Evolutionary conservation across 2,113 vertebrate genomes (phyloP), one percentile per base, ranked within the genome.

Genomic region (Cebus imitator): DNA sequence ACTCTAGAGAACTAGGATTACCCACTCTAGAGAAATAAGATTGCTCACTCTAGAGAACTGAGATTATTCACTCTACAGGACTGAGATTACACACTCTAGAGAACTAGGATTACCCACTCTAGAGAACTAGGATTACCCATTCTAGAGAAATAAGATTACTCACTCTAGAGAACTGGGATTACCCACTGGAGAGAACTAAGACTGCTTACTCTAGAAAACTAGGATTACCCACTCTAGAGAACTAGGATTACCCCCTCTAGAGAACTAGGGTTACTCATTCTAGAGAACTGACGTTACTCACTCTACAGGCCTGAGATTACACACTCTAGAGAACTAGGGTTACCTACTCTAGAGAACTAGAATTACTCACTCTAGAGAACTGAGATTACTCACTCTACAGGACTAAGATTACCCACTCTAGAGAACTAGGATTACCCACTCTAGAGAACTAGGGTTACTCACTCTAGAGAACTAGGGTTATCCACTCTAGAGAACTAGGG

Each of bases 311-410:
- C 37, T 37, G 37, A 37, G 37, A 37, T 37, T 37, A 37, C 37
- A 37, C 20, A 57, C 8, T 57, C 57, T 9, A 57, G 57, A 57
- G 57, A 57, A 57, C 0, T 57, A 8, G 2, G 57, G 8, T 57
- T 23, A 21, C 57, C 3, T 21, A 23, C 20, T 57, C 20, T 21
- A 58, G 57, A 58, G 57, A 21, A 57, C 57, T 25, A 1, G 3
- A 8, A 10, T 3, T 58, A 3, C 3, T 8, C 57, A 25, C 23
- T 58, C 57, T 25, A 58, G 0, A 58, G 57, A 27, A 27, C 0
- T 27, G 25, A 7, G 58, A 27, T 2, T 61, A 11, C 4, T 0
- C 9, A 11, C 25, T 61, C 25, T 61, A 61, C 10, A 61, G 0
- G 25, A 61, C 58, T 61, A 4, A 2, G n/a, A 6, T 8, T 27